Evolutionary conservation across 2,113 vertebrate genomes (phyloP), one percentile per base, ranked within the genome.

Genomic region (Calyptommatus sinebrachiatus): DNA sequence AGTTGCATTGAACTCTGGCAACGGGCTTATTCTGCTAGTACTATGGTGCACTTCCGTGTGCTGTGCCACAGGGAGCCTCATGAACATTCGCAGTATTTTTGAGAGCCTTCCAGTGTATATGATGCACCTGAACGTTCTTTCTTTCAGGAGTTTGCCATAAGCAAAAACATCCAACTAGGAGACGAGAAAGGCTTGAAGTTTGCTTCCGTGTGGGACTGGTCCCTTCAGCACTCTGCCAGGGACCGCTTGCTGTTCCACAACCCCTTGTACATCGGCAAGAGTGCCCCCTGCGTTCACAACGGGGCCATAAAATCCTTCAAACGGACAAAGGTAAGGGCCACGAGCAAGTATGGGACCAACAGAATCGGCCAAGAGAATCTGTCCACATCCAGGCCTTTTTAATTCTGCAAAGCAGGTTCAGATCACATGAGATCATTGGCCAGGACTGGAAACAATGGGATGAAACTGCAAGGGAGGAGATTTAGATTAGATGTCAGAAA

Each of bases 181-280:
- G 95, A 97, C 76, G 97, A 98, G 84, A 96, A 96, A 76, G 93
- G 91, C 71, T 91, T 97, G 67, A 94, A 75, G 71, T 98, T 99
- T 86, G 97, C 98, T 10, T 95, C 96, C 1, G 98, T 99, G 35
- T 99, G 98, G 98, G 96, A 99, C 89, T 99, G 98, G 98, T 97
- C 97, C 2, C 96, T 98, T 21, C 98, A 99, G 93, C 97, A 96
- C 76, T 92, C 95, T 2, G 87, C 88, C 8, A 96, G 95, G 92
- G 97, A 99, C 79, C 94, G 97, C 78, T 91, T 97, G 60, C 96
- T 99, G 46, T 99, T 99, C 85, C 97, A 98, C 91, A 99, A 98
- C 89, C 98, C 98, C 4, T 90, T 97, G 89, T 99, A 97, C 12
- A 77, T 99, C 0, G 98, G 98, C 1, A 99, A 98, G 95, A 96